Conservation (phyloP, 2,797 vertebrate genomes). For the Anolis apletophallus region DNA sequence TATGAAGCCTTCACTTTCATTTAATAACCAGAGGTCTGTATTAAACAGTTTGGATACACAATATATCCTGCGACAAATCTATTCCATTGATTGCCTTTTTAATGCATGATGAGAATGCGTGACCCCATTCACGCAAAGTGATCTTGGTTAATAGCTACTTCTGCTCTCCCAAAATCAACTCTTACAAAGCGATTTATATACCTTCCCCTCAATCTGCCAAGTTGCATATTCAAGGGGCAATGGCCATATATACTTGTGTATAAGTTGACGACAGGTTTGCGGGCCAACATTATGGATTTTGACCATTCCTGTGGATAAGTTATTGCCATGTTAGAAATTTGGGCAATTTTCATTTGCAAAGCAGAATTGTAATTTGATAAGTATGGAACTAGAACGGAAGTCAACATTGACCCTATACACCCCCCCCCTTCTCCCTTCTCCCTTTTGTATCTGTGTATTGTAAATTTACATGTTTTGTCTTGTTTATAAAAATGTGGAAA, state of each 20-base stretch:
- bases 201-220: conserved; percentile 25
- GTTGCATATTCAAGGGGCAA: background rate
- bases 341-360: too few species aligned
- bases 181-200: fast-evolving
- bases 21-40: conserved; percentile 64
- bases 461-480: too few species aligned
- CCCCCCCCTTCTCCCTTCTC: too few species aligned
- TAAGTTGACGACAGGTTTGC: too few species aligned
- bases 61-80: conserved; percentile 57
- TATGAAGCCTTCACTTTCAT: conserved; percentile 58
- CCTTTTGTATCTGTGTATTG: too few species aligned
- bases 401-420: too few species aligned
- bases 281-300: too few species aligned
- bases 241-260: background rate
- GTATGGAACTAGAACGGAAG: too few species aligned
- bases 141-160: conserved; percentile 34
- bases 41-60: conserved; percentile 48
- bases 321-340: too few species aligned
- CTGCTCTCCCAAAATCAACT: background rate
- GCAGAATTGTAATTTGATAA: too few species aligned
- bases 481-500: too few species aligned
- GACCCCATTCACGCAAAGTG: conserved; percentile 31
- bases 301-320: too few species aligned
- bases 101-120: conserved; percentile 32
- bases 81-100: conserved; percentile 50